These are phyloP conservation scores for Podotricha telesiphe DNA, from an alignment of 2,888 invertebrate genomes.

Conservation along the genomic window DNA sequence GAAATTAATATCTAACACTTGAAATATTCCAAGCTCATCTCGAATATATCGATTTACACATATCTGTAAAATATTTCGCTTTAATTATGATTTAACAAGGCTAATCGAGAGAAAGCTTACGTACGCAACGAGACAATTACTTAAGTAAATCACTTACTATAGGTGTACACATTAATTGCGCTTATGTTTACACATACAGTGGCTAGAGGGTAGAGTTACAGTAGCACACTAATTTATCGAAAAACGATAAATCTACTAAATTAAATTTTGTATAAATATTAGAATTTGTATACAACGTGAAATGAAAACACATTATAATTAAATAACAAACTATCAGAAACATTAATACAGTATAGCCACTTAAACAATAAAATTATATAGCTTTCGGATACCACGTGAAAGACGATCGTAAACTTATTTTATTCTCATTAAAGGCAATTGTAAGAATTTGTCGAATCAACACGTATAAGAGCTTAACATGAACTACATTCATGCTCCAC, in stretches of 20 bases:
- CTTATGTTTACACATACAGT: too few relatives aligned
- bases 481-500: constrained; percentile 53
- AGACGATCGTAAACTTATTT: constrained; percentile 39
- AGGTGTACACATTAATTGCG: neutral
- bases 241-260: too few relatives aligned
- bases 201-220: too few relatives aligned
- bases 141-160: neutral
- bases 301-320: too few relatives aligned
- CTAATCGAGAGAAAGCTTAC: neutral
- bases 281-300: too few relatives aligned
- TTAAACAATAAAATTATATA: constrained; percentile 4
- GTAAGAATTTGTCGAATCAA: constrained; percentile 58
- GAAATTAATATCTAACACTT: constrained; percentile 70
- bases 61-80: constrained; percentile 39
- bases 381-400: constrained; percentile 26
- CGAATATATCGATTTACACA: constrained; percentile 58
- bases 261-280: too few relatives aligned
- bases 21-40: constrained; percentile 53
- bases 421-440: constrained; percentile 38
- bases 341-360: neutral
- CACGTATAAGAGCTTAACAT: constrained; percentile 65
- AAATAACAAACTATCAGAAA: neutral
- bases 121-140: neutral
- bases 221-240: too few relatives aligned
- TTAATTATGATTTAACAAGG: constrained; percentile 36